Base-by-base conservation (phyloP, 2,797 vertebrate species). In the Labroides dimidiatus region DNA sequence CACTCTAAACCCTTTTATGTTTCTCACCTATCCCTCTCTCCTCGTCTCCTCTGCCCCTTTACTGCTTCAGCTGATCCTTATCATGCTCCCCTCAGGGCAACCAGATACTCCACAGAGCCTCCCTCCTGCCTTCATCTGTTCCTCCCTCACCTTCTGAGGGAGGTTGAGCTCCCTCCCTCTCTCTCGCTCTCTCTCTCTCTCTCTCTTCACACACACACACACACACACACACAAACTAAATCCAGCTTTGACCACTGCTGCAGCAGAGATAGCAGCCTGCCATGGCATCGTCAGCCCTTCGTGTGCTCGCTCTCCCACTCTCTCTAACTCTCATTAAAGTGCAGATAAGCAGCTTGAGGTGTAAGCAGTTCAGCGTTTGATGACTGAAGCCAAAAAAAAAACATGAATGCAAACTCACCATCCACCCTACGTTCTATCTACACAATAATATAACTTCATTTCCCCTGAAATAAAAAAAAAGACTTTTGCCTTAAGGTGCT, bases 1-100 rank as follows among this genome's bases (percentile, higher is more conserved):
- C 16, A 13, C 17, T 44, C 15, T 36, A 21, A 1, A 44, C 42
- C 16, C 17, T 16, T 44, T n/a, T 15, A 19, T 36, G 24, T 53
- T 15, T 39, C 11, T 39, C 39, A 12, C 44, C 30, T 33, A 4
- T 24, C 48, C 21, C 6, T 21, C 23, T 44, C 24, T 24, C 21
- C 50, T 30, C 43, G 10, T 8, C 67, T 39, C 20, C 42, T 41
- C 75, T 51, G 23, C 42, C 42, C 39, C 69, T 69, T 30, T 30
- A 15, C 21, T 55, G 50, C 50, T 75, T 50, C 17, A 48, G 50
- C 68, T 77, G 85, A 82, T 84, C 53, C 55, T 70, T 71, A 85
- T 86, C 78, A 1, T 19, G 55, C 59, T 71, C 73, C 78, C 77
- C 51, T 41, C 69, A 75, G 75, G 60, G 85, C 61, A 84, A 87